Evolutionary conservation across 2,113 vertebrate species (phyloP).

Genomic region (Spea multiplicata): DNA sequence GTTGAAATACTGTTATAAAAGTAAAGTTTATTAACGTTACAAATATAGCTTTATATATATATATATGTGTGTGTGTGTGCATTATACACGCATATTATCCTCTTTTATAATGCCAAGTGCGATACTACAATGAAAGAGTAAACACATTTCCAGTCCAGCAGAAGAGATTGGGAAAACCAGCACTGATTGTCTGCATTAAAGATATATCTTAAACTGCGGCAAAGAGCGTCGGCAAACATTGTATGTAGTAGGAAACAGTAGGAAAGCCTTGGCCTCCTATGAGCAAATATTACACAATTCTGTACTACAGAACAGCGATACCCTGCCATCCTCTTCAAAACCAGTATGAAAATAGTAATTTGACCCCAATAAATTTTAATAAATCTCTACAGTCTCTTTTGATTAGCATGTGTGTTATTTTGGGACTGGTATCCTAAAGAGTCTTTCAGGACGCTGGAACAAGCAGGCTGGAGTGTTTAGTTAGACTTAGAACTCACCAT

Average conservation of each 20-base stretch:
- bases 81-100: neutral
- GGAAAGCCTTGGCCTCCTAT: neutral
- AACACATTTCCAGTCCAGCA: slow-evolving; percentile 20
- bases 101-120: slow-evolving; percentile 1
- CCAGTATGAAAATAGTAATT: neutral
- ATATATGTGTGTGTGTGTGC: neutral
- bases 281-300: neutral
- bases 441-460: neutral
- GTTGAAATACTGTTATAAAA: slow-evolving; percentile 17
- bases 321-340: neutral
- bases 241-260: neutral
- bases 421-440: neutral
- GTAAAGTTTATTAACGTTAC: slow-evolving; percentile 30
- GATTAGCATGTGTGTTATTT: neutral
- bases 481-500: too few relatives aligned
- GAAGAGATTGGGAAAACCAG: neutral
- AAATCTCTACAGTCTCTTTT: neutral
- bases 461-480: too few relatives aligned
- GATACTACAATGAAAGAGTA: slow-evolving; percentile 6
- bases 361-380: neutral
- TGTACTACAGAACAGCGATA: neutral
- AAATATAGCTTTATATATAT: slow-evolving; percentile 39
- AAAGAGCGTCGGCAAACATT: neutral
- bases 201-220: too few relatives aligned
- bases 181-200: slow-evolving; percentile 36